Base-by-base conservation (phyloP, 2,797 vertebrate genomes). In the Champsocephalus gunnari region DNA sequence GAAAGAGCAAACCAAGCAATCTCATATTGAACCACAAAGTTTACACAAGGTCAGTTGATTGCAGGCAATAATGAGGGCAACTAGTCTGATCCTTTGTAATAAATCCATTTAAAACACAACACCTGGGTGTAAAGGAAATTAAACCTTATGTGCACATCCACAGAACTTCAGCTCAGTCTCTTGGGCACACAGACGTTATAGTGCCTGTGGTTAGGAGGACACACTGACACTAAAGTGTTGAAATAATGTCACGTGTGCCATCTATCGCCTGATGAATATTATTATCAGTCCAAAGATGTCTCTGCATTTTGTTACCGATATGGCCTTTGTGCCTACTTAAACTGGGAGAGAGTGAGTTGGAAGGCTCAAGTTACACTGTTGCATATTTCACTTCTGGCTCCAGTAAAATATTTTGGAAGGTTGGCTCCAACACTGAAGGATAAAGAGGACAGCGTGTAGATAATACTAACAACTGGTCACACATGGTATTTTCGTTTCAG, bases 281-380 rank as follows among this genome's bases (percentile, higher is more conserved):
- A 61, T 34, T 9, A 58, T 66, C 41, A 77, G 77, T 73, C 50
- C 66, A 77, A 80, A 59, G 60, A 21, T 44, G 75, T 64, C 21
- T 68, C 38, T 24, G 51, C 65, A 54, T 71, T 56, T 45, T 57
- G 61, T 77, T 77, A 59, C 67, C 81, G 45, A 75, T 38, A 16
- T 81, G 87, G 87, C 73, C 83, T 85, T 88, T 86, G 80, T 24
- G 66, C 56, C 12, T 13, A 73, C 38, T 57, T 24, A 49, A 61
- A 59, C 32, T 57, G 24, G 56, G 64, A 62, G 41, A 55, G 14
- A n/a, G 62, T 17, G 54, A 71, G 51, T 12, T 14, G 7, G 41
- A 64, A 59, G 21, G 34, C n/a, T 55, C 12, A 34, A 69, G 77
- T 79, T 65, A 71, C 59, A 63, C 60, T 44, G 32, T 11, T 13